A percentile compares a stretch with the other conserved stretches of the same genome.
These are phyloP conservation scores for Pseudotriccus pelzelni DNA, from an alignment of 2,797 vertebrate genomes.

Conservation along the genomic window DNA sequence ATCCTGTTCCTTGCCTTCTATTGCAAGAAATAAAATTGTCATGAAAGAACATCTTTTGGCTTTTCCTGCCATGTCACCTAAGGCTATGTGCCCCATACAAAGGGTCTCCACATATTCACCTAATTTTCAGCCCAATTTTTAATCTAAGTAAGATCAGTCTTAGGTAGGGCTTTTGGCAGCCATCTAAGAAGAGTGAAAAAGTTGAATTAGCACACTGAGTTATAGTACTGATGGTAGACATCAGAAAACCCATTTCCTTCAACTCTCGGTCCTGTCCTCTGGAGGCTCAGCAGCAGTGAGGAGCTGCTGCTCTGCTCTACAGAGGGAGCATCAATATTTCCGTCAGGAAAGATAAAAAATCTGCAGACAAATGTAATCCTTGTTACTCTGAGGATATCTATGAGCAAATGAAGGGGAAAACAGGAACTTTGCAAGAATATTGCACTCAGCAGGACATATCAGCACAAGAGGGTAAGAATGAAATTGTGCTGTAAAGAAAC, in stretches of 20 bases:
- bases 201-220: not conserved
- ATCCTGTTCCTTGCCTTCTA: not conserved
- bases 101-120: not conserved
- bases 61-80: not conserved
- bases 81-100: not conserved
- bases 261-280: not conserved
- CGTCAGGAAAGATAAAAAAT: not conserved
- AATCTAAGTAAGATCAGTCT: not conserved
- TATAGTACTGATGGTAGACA: not conserved
- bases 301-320: not conserved
- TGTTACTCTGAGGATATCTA: not conserved
- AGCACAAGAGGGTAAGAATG: not conserved
- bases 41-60: not conserved
- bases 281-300: not conserved
- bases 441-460: not conserved
- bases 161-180: not conserved
- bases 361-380: not conserved
- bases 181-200: not conserved
- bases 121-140: not conserved
- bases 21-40: not conserved
- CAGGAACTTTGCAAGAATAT: not conserved
- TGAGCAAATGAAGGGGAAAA: constrained; percentile 19
- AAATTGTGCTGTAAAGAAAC: not conserved
- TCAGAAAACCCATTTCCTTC: not conserved
- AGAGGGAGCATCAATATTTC: not conserved